Percentiles rank a stretch among this genome's conserved stretches.
phyloP scores from a whole-genome alignment of 2,888 invertebrate genomes.

The Drosophila paramelanica region DNA sequence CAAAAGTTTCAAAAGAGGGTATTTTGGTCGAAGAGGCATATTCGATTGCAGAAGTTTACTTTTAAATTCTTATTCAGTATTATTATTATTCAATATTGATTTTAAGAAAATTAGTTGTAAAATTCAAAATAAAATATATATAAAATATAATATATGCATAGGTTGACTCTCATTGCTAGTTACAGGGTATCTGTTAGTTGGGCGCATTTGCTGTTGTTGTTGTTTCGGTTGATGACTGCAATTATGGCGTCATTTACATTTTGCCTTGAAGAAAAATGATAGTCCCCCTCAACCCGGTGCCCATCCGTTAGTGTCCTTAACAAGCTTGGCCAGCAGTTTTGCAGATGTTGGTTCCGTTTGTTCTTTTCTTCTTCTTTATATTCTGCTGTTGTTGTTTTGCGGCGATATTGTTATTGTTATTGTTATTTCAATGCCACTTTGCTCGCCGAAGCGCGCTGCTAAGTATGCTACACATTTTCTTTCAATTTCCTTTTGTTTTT shows the following conservation, averaged over 20 bases:
- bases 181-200: neutral
- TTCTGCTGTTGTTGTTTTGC: slow-evolving; percentile 4
- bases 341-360: slow-evolving; percentile 12
- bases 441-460: slow-evolving; percentile 50
- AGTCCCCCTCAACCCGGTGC: neutral
- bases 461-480: slow-evolving; percentile 71
- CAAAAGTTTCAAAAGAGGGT: too few species aligned
- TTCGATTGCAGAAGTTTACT: too few species aligned
- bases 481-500: slow-evolving; percentile 55
- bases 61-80: too few species aligned
- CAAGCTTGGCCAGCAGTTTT: slow-evolving; percentile 35
- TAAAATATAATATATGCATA: too few species aligned
- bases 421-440: slow-evolving; percentile 75
- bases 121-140: too few species aligned
- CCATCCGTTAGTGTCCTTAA: neutral
- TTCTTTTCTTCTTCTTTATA: neutral
- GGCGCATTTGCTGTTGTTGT: slow-evolving; percentile 13
- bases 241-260: slow-evolving; percentile 81
- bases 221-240: slow-evolving; percentile 76
- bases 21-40: too few species aligned
- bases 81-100: too few species aligned
- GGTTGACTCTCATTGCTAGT: neutral
- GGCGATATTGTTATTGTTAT: slow-evolving; percentile 47
- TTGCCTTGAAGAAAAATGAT: slow-evolving; percentile 61
- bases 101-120: too few species aligned